Conservation (phyloP, 2,888 invertebrate genomes). For the Cordilura impudica region DNA sequence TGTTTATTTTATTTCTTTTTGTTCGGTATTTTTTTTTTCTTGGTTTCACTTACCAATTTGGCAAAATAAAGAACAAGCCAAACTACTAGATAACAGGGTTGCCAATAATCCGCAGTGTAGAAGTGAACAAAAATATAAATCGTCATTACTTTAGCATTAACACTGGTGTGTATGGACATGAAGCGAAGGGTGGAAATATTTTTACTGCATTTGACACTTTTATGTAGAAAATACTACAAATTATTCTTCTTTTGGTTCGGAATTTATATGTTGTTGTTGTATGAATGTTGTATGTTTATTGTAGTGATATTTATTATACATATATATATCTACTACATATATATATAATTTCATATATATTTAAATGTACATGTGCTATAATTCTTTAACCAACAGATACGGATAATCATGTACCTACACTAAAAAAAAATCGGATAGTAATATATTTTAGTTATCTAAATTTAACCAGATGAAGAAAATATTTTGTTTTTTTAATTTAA, state of each 20-base stretch:
- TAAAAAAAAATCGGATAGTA: conserved; percentile 1
- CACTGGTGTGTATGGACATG: neutral
- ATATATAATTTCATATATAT: neutral
- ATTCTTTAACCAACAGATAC: neutral
- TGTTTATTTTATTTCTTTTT: neutral
- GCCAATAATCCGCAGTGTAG: conserved; percentile 30
- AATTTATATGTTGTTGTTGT: neutral
- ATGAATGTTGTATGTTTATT: neutral
- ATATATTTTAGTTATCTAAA: too few relatives aligned
- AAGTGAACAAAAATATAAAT: neutral
- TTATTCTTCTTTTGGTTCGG: neutral
- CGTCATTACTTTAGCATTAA: neutral
- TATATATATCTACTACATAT: neutral
- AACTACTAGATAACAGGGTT: conserved; percentile 30
- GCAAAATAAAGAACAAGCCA: conserved; percentile 51
- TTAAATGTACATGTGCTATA: neutral
- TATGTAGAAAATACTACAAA: conserved; percentile 12
- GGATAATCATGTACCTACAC: neutral
- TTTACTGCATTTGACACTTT: conserved; percentile 19
- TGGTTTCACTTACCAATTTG: conserved; percentile 39
- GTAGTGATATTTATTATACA: neutral
- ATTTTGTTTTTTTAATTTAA: too few relatives aligned
- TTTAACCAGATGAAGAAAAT: too few relatives aligned
- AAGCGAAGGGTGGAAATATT: neutral
- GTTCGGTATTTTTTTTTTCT: neutral